These are phyloP conservation scores for Pseudorasbora parva DNA, from an alignment of 2,113 vertebrate genomes.

Conservation along the genomic window DNA sequence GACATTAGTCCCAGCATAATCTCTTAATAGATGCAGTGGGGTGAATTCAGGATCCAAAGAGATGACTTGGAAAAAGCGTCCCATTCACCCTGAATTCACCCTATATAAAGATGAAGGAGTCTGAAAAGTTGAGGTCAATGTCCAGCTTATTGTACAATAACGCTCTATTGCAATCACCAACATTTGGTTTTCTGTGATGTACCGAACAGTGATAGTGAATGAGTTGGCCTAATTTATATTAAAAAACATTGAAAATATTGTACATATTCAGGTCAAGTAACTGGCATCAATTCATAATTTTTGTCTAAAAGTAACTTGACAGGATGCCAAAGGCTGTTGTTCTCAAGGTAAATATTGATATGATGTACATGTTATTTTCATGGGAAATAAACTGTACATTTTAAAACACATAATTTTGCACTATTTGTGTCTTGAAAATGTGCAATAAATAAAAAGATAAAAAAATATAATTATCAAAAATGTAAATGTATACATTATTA, in stretches of 20 bases:
- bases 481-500: not conserved
- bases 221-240: too few relatives aligned
- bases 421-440: not conserved
- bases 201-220: not conserved
- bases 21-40: not conserved
- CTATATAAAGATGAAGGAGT: not conserved
- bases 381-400: not conserved
- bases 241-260: not conserved
- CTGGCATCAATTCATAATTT: not conserved
- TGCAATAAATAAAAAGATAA: not conserved
- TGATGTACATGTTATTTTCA: not conserved
- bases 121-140: not conserved
- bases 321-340: not conserved
- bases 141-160: not conserved
- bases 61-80: too few relatives aligned
- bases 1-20: slow-evolving; percentile 34
- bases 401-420: not conserved
- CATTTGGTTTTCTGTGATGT: not conserved
- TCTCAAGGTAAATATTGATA: not conserved
- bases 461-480: not conserved
- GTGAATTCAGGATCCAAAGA: too few relatives aligned
- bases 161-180: not conserved
- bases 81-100: too few relatives aligned
- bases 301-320: not conserved
- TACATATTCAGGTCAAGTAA: not conserved